A percentile compares a stretch with the other conserved stretches of the same genome.
phyloP scores from a whole-genome alignment of 2,888 invertebrate species.

The Orthosia cruda region DNA sequence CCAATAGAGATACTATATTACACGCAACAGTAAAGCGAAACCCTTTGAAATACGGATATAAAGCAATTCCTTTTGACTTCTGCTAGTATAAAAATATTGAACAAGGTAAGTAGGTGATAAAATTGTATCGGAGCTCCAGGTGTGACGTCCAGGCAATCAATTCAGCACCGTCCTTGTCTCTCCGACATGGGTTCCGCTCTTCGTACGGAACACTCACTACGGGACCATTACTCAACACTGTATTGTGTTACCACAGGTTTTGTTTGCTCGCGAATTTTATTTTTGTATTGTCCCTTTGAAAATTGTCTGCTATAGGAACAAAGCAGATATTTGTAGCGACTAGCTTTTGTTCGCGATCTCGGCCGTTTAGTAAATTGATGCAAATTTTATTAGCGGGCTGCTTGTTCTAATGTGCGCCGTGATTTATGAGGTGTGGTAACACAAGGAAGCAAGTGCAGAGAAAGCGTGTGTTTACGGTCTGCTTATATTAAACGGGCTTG shows the following conservation, averaged over 20 bases:
- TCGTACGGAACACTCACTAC: slow-evolving; percentile 65
- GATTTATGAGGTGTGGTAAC: slow-evolving; percentile 59
- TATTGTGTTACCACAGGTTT: slow-evolving; percentile 66
- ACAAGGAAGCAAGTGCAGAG: slow-evolving; percentile 36
- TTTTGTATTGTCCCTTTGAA: slow-evolving; percentile 70
- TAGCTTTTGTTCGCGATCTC: slow-evolving; percentile 63
- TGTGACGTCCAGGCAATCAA: slow-evolving; percentile 68
- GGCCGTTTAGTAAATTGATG: slow-evolving; percentile 65
- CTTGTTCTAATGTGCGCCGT: slow-evolving; percentile 57
- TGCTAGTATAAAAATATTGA: slow-evolving; percentile 54
- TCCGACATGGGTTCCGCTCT: slow-evolving; percentile 50
- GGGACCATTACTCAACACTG: slow-evolving; percentile 72
- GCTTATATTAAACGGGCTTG: slow-evolving; percentile 49
- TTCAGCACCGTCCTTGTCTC: slow-evolving; percentile 57
- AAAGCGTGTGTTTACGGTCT: slow-evolving; percentile 49
- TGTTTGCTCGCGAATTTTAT: slow-evolving; percentile 66
- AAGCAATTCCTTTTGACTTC: slow-evolving; percentile 55
- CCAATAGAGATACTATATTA: slow-evolving; percentile 12
- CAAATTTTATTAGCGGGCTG: slow-evolving; percentile 58
- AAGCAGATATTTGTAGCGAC: slow-evolving; percentile 68
- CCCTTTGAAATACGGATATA: slow-evolving; percentile 40
- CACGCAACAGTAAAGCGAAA: slow-evolving; percentile 35
- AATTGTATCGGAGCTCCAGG: slow-evolving; percentile 62
- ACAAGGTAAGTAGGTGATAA: slow-evolving; percentile 54
- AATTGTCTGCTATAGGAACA: slow-evolving; percentile 63